Base-by-base conservation (phyloP, 2,888 invertebrate genomes). In the Aquatica leii region DNA sequence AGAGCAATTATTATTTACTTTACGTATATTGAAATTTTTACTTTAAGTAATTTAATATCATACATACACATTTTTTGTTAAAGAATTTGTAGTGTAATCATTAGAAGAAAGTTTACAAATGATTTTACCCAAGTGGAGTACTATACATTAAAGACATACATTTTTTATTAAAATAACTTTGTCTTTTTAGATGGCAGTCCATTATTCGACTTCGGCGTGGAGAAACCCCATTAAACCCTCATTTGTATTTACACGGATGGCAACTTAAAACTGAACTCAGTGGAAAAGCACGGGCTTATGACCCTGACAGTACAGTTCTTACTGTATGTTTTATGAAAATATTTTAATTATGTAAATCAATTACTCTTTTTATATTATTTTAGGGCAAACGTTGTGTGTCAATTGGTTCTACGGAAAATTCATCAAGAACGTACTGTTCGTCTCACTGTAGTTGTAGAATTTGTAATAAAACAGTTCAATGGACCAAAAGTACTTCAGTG, bases 231-330 rank as follows among this genome's bases (percentile, higher is more conserved):
- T 67, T 83, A 77, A 80, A 82, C 78, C 79, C 84, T 75, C 70
- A 85, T 71, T 78, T 85, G 61, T 86, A 85, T 67, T 80, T 85
- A 56, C 83, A 84, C 63, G 84, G 83, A 54, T 85, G 85, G 85
- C 83, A 84, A 62, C 77, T 86, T 52, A 85, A 85, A 72, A 82
- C 81, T 64, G 84, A 85, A 73, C 75, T 80, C 57, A 80, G 78
- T 69, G 78, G 74, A 59, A 77, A 77, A 71, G 80, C 80, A 48
- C 77, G 75, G 73, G 79, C 78, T 65, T 82, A 81, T 71, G 82
- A 80, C 51, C 56, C 56, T 35, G 43, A 46, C 34, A 35, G 56
- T 50, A 54, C 58, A 46, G 52, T 58, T 35, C 40, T 62, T 24
- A 37, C 52, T 37, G 62, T 62, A 48, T 46, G 40, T 55, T 46